phyloP scores from a whole-genome alignment of 2,797 vertebrate genomes.

The Sebastes hopkinsi region DNA sequence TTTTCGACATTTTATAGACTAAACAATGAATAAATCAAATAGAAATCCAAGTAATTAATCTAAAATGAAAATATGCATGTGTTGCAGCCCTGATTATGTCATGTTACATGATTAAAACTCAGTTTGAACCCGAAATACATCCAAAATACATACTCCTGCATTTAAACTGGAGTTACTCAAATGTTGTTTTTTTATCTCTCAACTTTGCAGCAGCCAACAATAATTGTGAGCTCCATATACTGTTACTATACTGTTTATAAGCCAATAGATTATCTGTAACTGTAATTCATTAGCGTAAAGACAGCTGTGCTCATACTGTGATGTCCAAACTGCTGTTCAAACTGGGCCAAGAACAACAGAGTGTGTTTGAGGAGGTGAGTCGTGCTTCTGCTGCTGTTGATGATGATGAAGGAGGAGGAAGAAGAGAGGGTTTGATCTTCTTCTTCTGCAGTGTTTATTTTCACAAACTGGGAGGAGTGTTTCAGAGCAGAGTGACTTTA shows the following conservation, averaged over 20 bases:
- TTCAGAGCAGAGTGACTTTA: not conserved
- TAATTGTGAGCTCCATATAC: not conserved
- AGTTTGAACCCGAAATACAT: not conserved
- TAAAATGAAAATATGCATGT: not conserved
- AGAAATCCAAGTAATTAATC: not conserved
- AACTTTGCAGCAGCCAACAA: not conserved
- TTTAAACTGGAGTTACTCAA: not conserved
- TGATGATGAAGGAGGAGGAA: not conserved
- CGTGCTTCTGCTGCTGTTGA: not conserved
- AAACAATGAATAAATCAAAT: not conserved
- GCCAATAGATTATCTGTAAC: not conserved
- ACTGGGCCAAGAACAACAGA: conserved; percentile 6
- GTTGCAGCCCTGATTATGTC: not conserved
- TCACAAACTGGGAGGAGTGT: conserved; percentile 11
- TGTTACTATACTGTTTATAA: not conserved
- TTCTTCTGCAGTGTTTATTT: conserved; percentile 30
- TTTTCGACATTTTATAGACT: not conserved
- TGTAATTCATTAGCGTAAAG: not conserved
- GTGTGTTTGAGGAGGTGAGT: conserved; percentile 1
- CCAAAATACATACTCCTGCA: not conserved
- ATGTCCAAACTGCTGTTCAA: not conserved
- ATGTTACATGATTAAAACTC: not conserved
- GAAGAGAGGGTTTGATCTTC: not conserved
- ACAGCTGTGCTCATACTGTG: not conserved
- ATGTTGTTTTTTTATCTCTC: not conserved